These are phyloP conservation scores for Ophioninae sp. DNA, from an alignment of 2,888 invertebrate species.

Conservation along the genomic window DNA sequence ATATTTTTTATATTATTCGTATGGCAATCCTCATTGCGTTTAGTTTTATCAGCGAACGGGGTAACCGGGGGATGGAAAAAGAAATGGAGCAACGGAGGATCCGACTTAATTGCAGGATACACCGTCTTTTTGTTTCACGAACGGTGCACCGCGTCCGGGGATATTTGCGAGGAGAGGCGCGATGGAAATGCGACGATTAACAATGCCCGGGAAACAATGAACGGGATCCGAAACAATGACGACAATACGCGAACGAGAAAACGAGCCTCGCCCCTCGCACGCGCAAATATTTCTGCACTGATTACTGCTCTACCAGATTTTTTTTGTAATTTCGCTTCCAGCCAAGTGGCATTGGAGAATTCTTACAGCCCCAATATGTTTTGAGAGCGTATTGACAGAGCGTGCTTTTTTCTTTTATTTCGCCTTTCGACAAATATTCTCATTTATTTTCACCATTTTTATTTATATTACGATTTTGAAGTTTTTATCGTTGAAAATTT, in stretches of 20 bases:
- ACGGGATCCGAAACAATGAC: constrained; percentile 70
- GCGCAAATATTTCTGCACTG: constrained; percentile 70
- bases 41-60: constrained; percentile 3
- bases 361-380: constrained; percentile 10
- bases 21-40: constrained; percentile 6
- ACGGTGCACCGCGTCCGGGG: constrained; percentile 59
- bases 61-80: constrained; percentile 21
- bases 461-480: not conserved
- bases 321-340: constrained; percentile 40
- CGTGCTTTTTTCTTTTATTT: not conserved
- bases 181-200: constrained; percentile 72
- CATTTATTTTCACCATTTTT: not conserved
- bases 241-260: constrained; percentile 65
- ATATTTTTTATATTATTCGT: constrained; percentile 2
- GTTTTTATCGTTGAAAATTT: too few relatives aligned
- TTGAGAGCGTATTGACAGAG: not conserved
- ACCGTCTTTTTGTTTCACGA: constrained; percentile 69
- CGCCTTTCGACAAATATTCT: not conserved
- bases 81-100: constrained; percentile 7
- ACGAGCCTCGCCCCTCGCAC: constrained; percentile 66
- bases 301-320: constrained; percentile 68
- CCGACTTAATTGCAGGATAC: constrained; percentile 73
- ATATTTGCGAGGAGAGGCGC: constrained; percentile 51
- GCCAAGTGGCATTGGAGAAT: constrained; percentile 34
- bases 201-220: constrained; percentile 77